Percentiles rank a stretch among this genome's conserved stretches.
These are phyloP conservation scores for Tipula helvola DNA, from an alignment of 2,888 invertebrate species.

Conservation along the genomic window DNA sequence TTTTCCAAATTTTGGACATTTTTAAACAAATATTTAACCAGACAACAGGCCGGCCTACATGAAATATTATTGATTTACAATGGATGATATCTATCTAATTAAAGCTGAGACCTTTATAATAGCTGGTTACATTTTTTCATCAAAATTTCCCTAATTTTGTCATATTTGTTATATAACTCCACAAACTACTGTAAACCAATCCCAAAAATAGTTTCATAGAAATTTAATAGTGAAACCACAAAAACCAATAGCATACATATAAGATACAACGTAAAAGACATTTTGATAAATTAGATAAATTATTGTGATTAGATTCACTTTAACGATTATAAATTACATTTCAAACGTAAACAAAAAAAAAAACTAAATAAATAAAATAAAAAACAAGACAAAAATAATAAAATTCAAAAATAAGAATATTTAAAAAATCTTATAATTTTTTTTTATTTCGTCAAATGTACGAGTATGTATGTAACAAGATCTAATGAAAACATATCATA, in stretches of 20 bases:
- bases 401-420: neutral
- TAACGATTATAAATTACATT: neutral
- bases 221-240: neutral
- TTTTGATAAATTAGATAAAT: neutral
- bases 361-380: neutral
- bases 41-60: too few relatives aligned
- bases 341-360: neutral
- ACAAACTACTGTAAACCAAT: neutral
- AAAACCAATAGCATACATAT: neutral
- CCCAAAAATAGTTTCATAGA: neutral
- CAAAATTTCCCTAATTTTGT: too few relatives aligned
- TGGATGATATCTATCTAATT: too few relatives aligned
- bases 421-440: neutral
- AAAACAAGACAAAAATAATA: neutral
- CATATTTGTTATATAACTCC: too few relatives aligned
- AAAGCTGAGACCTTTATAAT: too few relatives aligned
- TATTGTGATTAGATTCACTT: neutral
- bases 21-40: too few relatives aligned
- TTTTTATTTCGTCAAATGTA: neutral
- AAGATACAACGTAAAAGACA: neutral
- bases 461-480: neutral
- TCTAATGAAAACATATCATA: neutral
- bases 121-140: too few relatives aligned
- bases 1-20: too few relatives aligned
- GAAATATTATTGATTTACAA: too few relatives aligned